phyloP scores from a whole-genome alignment of 2,797 vertebrate genomes.

The Kryptolebias ocellatus region DNA sequence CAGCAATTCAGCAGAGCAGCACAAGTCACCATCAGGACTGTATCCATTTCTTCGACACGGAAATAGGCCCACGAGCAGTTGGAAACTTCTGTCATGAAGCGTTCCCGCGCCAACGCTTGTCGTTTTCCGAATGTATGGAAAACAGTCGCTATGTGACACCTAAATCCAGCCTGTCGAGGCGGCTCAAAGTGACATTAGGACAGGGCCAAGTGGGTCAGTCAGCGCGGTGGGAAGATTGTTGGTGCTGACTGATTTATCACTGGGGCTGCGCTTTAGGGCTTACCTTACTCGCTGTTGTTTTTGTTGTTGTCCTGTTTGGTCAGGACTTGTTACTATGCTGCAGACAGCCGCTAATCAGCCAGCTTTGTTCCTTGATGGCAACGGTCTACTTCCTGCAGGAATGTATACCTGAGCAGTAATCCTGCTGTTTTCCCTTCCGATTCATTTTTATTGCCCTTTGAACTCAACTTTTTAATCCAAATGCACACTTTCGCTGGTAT shows the following conservation, averaged over 20 bases:
- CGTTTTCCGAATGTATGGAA: slow-evolving; percentile 67
- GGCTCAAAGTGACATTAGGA: slow-evolving; percentile 37
- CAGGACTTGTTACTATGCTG: slow-evolving; percentile 36
- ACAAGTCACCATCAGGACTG: slow-evolving; percentile 42
- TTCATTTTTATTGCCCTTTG: slow-evolving; percentile 45
- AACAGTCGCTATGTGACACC: slow-evolving; percentile 63
- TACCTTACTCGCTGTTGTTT: slow-evolving; percentile 33
- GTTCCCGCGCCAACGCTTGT: slow-evolving; percentile 18
- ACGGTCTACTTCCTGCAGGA: slow-evolving; percentile 36
- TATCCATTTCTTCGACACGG: slow-evolving; percentile 60
- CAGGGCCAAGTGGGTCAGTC: slow-evolving; percentile 65
- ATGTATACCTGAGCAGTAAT: slow-evolving; percentile 28
- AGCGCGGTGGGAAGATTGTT: slow-evolving; percentile 53
- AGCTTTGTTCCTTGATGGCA: slow-evolving; percentile 24
- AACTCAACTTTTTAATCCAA: slow-evolving; percentile 36
- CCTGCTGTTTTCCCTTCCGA: slow-evolving; percentile 43
- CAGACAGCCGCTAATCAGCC: slow-evolving; percentile 47
- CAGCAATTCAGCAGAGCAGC: slow-evolving; percentile 55
- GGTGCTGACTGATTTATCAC: slow-evolving; percentile 49
- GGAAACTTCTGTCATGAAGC: slow-evolving; percentile 60
- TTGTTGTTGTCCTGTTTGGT: slow-evolving; percentile 52
- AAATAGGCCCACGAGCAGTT: slow-evolving; percentile 64
- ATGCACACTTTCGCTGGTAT: background rate
- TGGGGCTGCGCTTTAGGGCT: slow-evolving; percentile 24
- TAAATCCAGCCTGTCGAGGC: slow-evolving; percentile 18